phyloP scores from a whole-genome alignment of 2,888 invertebrate species.

The Drosophila phalerata region DNA sequence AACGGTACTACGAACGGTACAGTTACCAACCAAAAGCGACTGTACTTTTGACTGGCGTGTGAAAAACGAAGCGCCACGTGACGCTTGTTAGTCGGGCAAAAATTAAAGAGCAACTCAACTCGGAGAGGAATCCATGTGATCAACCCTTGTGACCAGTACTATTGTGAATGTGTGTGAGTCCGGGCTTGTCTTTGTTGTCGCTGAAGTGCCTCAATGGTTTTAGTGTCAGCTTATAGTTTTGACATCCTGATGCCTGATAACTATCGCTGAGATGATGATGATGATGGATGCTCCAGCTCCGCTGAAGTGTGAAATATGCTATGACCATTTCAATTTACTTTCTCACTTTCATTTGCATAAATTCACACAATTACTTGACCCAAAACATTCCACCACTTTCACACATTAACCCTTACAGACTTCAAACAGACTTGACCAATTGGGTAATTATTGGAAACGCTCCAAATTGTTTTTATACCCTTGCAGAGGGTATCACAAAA shows the following conservation, averaged over 20 bases:
- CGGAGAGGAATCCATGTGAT: constrained; percentile 27
- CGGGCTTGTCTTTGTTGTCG: constrained; percentile 30
- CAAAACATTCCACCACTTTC: not conserved
- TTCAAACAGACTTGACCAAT: constrained; percentile 41
- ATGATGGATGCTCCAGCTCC: constrained; percentile 43
- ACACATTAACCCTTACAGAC: constrained; percentile 39
- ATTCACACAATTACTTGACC: constrained; percentile 37
- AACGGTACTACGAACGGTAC: constrained; percentile 38
- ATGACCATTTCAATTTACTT: constrained; percentile 19
- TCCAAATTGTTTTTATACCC: constrained; percentile 54
- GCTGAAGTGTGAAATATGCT: constrained; percentile 73
- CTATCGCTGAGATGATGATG: constrained; percentile 41
- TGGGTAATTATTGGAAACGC: constrained; percentile 64
- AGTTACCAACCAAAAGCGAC: constrained; percentile 49
- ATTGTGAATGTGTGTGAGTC: constrained; percentile 17
- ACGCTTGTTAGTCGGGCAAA: constrained; percentile 65
- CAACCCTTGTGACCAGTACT: constrained; percentile 59
- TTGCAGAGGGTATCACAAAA: not conserved
- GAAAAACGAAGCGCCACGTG: constrained; percentile 74
- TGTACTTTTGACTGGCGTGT: constrained; percentile 80
- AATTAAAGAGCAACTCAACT: constrained; percentile 71
- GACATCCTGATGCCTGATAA: constrained; percentile 66
- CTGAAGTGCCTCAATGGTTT: constrained; percentile 76
- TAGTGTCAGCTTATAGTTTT: constrained; percentile 80
- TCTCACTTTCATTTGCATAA: constrained; percentile 51